Evolutionary conservation across 2,888 invertebrate species (phyloP), one percentile per base, ranked within the genome.

Genomic region (Eilema caniola): DNA sequence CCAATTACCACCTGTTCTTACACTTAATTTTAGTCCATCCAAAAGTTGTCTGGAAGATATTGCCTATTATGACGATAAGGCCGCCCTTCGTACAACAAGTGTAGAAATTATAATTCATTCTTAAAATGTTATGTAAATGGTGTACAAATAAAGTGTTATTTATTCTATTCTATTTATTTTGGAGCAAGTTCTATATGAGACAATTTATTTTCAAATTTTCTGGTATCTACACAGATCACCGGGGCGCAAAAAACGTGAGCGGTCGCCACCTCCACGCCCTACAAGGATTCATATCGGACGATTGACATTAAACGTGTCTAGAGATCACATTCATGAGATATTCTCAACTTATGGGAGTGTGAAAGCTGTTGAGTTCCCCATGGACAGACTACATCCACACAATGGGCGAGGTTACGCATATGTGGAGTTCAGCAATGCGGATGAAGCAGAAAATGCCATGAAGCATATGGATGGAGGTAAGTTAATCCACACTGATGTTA

Each of bases 391-490:
- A 69, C 99, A 99, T 91, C 97, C 97, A 0, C 97, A 98, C 87
- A 96, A 98, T 81, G 98, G 98, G n/a, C 96, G 98, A 37, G 99
- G 99, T 1, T 98, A 98, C 92, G 99, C 99, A 16, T 99, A 99
- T 90, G 98, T 99, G 3, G 99, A 99, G 87, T 99, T 98, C 92
- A 97, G 97, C 79, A 98, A 97, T 69, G 96, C 99, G 0, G 99
- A 99, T 81, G 99, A 99, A 91, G 99, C 99, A 25, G 99, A 99
- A 90, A 99, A 99, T 91, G 99, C 99, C 0, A 98, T 99, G 97
- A 99, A 99, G 92, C 99, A 99, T 88, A 99, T 99, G 99, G 99
- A 99, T 94, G 99, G 99, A 89, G 99, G 98, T 97, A 93, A 83
- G 14, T 41, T 41, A 16, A 0, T 8, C 41, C 16, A 16, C 10